Evolutionary conservation across 2,888 invertebrate species (phyloP), one percentile per base, ranked within the genome.

Genomic region (Tenthredo mesomela): DNA sequence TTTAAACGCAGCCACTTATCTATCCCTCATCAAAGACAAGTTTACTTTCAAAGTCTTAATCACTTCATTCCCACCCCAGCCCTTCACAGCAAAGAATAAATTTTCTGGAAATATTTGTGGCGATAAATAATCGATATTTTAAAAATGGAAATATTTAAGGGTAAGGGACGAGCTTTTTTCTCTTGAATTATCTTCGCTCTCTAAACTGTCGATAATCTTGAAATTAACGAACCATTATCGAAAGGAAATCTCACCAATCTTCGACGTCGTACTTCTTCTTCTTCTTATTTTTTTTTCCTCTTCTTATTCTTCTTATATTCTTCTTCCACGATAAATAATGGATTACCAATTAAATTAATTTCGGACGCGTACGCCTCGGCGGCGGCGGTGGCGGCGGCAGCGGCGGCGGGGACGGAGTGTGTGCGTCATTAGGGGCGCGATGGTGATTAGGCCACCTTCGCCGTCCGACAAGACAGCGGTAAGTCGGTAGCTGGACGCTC

Each of bases 341-440:
- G 87, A 87, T 88, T 88, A 89, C 89, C 91, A 92, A 92, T 92
- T 92, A 92, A 91, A 90, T 87, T 90, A 89, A 89, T 89, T 90
- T 90, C 88, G 86, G 86, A 84, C 86, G 87, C 87, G 87, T 86
- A 82, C 86, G 88, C 82, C 82, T 40, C 37, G n/a, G 82, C 85
- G 54, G 85, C 33, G 29, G 43, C 67, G 21, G 50, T 50, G 85
- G 50, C 65, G 85, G 78, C 84, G 89, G 87, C 86, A 89, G 84
- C n/a, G 18, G 29, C 43, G 10, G 40, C 65, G 85, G 82, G 85
- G 89, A 88, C 86, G 90, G 88, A 87, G 82, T 70, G 88, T 88
- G 89, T 86, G 87, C 88, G 88, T 90, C 90, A 90, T 91, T 91
- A 91, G 89, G 91, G 90, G 90, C 89, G 91, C 89, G 90, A 91